These are phyloP conservation scores for Rhinichthys klamathensis DNA, from an alignment of 2,113 vertebrate genomes.

Conservation along the genomic window DNA sequence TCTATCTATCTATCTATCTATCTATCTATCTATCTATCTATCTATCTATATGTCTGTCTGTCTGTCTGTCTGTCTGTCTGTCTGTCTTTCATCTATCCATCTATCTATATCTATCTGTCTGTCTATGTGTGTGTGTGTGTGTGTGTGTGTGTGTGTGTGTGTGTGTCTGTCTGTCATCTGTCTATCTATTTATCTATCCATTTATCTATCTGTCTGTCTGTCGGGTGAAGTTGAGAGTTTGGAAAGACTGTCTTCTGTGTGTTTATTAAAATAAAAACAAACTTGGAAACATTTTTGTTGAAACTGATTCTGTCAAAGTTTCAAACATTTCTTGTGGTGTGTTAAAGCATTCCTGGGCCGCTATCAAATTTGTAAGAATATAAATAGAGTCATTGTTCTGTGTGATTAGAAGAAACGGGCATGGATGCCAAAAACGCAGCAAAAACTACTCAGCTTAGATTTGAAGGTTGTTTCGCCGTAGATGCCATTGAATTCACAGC, in stretches of 20 bases:
- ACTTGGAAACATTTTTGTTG: background rate
- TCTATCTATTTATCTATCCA: no score
- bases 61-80: no score
- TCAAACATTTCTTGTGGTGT: background rate
- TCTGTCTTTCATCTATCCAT: no score
- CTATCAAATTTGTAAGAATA: constrained; percentile 55
- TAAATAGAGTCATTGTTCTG: constrained; percentile 13
- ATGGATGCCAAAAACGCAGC: background rate
- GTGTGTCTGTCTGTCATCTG: no score
- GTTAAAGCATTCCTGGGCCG: background rate
- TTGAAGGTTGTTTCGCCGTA: background rate
- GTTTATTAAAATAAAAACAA: background rate
- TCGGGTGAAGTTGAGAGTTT: background rate
- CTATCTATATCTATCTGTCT: no score
- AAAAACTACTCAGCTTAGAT: constrained; percentile 64
- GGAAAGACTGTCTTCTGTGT: background rate
- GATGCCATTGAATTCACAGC: background rate
- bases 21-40: no score
- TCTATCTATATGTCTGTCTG: no score
- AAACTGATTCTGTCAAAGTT: background rate
- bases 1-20: background rate
- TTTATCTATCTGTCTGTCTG: background rate
- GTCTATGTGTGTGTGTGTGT: no score
- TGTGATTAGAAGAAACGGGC: background rate
- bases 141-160: accelerated